phyloP scores from a whole-genome alignment of 2,797 vertebrate genomes.

The Enteromius argenteus region DNA sequence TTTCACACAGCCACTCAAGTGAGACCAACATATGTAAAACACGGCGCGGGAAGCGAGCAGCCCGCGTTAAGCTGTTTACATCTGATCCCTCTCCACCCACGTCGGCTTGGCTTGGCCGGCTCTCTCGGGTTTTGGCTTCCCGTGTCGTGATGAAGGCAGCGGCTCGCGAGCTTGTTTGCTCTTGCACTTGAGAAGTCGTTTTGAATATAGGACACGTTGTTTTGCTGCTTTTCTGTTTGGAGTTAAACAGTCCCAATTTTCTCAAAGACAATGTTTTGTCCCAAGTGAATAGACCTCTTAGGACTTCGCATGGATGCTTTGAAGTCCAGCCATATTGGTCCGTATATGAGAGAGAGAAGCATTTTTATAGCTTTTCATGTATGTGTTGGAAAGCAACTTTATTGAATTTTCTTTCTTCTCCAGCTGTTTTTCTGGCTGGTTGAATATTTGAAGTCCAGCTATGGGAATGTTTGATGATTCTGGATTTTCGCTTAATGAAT shows the following conservation, averaged over 20 bases:
- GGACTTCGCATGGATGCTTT: conserved; percentile 4
- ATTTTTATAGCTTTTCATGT: conserved; percentile 36
- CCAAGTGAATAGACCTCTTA: background rate
- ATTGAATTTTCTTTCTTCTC: conserved; percentile 31
- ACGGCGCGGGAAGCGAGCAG: conserved; percentile 53
- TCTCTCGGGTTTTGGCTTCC: conserved; percentile 38
- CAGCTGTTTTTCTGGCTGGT: conserved; percentile 29
- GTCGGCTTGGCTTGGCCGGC: conserved; percentile 29
- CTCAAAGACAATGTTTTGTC: conserved; percentile 39
- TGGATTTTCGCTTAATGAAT: conserved; percentile 2
- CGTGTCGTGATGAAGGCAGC: conserved; percentile 12
- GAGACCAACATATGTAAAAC: conserved; percentile 76
- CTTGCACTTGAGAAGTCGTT: background rate
- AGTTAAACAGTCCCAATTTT: conserved; percentile 31
- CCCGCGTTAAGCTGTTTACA: conserved; percentile 41
- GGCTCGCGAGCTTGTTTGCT: conserved; percentile 20
- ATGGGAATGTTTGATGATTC: conserved; percentile 12
- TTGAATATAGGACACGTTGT: background rate
- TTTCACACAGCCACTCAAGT: conserved; percentile 69
- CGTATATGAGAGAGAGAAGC: background rate
- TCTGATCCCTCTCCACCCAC: conserved; percentile 48
- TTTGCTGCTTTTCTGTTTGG: conserved; percentile 15
- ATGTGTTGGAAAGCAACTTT: conserved; percentile 42
- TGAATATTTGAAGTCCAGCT: conserved; percentile 31
- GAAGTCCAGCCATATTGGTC: conserved; percentile 46